Percentiles rank a stretch among this genome's conserved stretches.
phyloP scores from a whole-genome alignment of 2,888 invertebrate species.

The Acanthosepion pharaonis region DNA sequence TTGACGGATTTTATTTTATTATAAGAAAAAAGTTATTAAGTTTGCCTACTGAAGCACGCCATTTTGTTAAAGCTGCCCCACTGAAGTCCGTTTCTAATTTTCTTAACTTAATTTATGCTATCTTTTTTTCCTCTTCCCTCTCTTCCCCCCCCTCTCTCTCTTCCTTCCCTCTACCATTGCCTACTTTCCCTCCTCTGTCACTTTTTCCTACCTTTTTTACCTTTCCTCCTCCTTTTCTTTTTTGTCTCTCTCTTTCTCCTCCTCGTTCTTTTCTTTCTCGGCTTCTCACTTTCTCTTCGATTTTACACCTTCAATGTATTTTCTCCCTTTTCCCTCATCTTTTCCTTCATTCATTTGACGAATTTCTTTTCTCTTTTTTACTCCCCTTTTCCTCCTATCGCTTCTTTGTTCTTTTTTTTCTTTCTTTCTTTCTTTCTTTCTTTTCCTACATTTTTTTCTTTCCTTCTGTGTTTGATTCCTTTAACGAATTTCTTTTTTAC shows the following conservation, averaged over 20 bases:
- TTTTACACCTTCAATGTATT: too few species aligned
- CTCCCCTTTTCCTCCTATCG: background rate
- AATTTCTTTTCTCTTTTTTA: too few species aligned
- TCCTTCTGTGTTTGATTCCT: background rate
- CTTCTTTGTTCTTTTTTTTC: background rate
- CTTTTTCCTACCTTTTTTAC: too few species aligned
- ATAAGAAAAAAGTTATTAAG: too few species aligned
- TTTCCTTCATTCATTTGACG: background rate
- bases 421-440: background rate
- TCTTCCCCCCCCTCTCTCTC: rapidly evolving
- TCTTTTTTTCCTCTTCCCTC: background rate
- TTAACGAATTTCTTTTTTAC: background rate
- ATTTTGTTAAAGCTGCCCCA: too few species aligned
- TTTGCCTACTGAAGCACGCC: too few species aligned
- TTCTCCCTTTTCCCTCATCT: too few species aligned
- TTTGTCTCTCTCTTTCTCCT: background rate
- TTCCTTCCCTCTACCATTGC: background rate
- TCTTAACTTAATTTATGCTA: too few species aligned
- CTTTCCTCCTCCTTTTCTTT: background rate
- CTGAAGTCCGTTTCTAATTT: too few species aligned
- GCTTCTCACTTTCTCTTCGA: too few species aligned
- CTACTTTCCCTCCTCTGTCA: background rate
- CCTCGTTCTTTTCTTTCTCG: background rate
- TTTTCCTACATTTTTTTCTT: background rate
- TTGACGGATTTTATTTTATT: too few species aligned